Evolutionary conservation across 2,888 invertebrate genomes (phyloP).

Genomic region (Aporophyla nigra): DNA sequence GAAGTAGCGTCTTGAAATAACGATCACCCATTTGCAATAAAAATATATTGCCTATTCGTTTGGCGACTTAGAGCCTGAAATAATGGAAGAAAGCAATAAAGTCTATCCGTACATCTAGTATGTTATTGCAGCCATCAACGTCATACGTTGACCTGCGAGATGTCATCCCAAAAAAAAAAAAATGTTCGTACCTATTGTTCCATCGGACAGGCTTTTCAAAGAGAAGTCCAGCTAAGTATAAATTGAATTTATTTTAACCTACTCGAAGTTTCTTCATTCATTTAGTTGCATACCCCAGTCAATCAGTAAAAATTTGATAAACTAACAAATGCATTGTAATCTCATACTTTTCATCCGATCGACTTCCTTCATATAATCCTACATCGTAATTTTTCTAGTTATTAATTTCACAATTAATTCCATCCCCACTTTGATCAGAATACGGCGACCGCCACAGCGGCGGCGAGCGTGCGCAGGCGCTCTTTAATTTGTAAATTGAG

Average conservation of each 20-base stretch:
- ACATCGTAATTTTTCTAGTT: neutral
- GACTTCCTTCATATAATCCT: neutral
- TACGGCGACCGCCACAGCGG: slow-evolving; percentile 71
- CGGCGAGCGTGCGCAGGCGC: slow-evolving; percentile 75
- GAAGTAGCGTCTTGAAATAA: neutral
- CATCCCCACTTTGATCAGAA: slow-evolving; percentile 66
- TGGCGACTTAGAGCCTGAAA: neutral
- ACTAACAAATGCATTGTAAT: no score
- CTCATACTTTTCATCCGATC: neutral
- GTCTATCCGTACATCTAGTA: no score
- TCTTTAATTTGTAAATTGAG: slow-evolving; percentile 89
- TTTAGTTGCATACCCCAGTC: neutral
- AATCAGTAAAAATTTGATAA: neutral
- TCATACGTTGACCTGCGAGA: no score
- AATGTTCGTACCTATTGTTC: no score
- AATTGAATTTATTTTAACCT: neutral
- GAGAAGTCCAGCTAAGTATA: no score
- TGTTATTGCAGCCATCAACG: no score
- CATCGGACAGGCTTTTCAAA: no score
- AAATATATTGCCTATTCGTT: neutral
- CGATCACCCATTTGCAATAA: neutral
- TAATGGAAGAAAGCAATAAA: neutral
- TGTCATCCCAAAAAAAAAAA: no score
- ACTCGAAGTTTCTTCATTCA: neutral
- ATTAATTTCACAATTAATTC: slow-evolving; percentile 2